Evolutionary conservation across 1,140 invertebrate genomes (phyloP).

Genomic region (Uloborus diversus): DNA sequence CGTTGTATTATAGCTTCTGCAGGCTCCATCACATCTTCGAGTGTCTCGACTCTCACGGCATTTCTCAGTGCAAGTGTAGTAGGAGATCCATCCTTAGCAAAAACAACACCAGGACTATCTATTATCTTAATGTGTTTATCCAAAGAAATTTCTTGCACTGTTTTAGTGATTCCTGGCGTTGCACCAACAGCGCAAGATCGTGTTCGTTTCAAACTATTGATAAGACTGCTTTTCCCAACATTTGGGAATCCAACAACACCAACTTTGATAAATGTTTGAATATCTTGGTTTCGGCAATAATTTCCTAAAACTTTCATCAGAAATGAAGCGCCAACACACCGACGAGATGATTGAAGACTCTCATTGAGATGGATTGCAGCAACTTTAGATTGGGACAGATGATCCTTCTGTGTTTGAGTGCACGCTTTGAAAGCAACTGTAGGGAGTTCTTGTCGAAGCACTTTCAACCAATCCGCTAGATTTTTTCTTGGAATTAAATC

Average conservation of each 20-base stretch:
- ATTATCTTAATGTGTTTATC: conserved; percentile 96
- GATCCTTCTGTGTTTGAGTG: conserved; percentile 85
- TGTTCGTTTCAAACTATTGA: conserved; percentile 96
- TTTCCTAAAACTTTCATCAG: conserved; percentile 92
- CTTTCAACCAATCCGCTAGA: conserved; percentile 90
- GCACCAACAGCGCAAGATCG: conserved; percentile 93
- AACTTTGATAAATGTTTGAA: conserved; percentile 91
- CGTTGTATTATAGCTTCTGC: conserved; percentile 87
- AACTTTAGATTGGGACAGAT: conserved; percentile 60
- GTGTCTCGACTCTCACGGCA: conserved; percentile 83
- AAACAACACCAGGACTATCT: conserved; percentile 96
- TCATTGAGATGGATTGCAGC: conserved; percentile 59
- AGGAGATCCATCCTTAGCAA: conserved; percentile 76
- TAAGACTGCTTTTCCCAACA: conserved; percentile 99
- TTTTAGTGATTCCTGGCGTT: conserved; percentile 91
- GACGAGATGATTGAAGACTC: conserved; percentile 72
- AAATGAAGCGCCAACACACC: conserved; percentile 92
- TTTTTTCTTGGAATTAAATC: conserved; percentile 93
- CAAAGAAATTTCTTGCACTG: conserved; percentile 68
- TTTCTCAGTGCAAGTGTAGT: conserved; percentile 81
- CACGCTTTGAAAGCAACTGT: conserved; percentile 96
- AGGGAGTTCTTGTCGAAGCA: conserved; percentile 79
- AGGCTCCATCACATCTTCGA: conserved; percentile 86
- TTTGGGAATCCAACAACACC: conserved; percentile 92
- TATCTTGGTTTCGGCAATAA: conserved; percentile 91